Percentiles rank a stretch among this genome's conserved stretches.
Evolutionary conservation across 2,797 vertebrate species (phyloP).

Genomic region (Scleropages formosus): DNA sequence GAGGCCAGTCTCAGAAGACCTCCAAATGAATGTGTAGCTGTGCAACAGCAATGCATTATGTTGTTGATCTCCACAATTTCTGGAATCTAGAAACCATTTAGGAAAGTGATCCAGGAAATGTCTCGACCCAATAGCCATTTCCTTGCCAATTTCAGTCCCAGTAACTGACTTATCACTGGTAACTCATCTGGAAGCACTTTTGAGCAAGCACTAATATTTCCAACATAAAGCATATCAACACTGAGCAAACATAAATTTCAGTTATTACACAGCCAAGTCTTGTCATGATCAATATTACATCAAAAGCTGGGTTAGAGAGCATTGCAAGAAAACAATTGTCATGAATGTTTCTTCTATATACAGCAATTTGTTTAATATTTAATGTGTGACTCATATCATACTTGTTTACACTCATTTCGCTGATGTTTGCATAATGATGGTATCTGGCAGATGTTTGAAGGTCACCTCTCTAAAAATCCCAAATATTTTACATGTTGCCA

Average conservation of each 20-base stretch:
- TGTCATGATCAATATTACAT: not conserved
- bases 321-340: not conserved
- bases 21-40: slow-evolving; percentile 30
- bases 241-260: slow-evolving; percentile 14
- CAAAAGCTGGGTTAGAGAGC: not conserved
- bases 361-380: not conserved
- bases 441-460: too few species aligned
- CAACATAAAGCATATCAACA: not conserved
- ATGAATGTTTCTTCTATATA: not conserved
- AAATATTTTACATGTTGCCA: too few species aligned
- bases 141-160: slow-evolving; percentile 55
- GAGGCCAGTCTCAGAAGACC: slow-evolving; percentile 22
- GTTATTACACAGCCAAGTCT: not conserved
- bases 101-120: slow-evolving; percentile 61
- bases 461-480: too few species aligned
- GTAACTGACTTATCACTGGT: slow-evolving; percentile 33
- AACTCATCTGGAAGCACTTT: slow-evolving; percentile 21
- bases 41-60: slow-evolving; percentile 53
- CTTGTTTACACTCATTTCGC: not conserved
- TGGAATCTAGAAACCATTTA: slow-evolving; percentile 69
- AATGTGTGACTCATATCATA: not conserved
- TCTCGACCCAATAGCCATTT: slow-evolving; percentile 62
- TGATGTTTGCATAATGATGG: too few species aligned
- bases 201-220: not conserved
- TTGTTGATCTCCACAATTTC: slow-evolving; percentile 61